Evolutionary conservation across 1,140 invertebrate genomes (phyloP).

Genomic region (Drepana arcuata): DNA sequence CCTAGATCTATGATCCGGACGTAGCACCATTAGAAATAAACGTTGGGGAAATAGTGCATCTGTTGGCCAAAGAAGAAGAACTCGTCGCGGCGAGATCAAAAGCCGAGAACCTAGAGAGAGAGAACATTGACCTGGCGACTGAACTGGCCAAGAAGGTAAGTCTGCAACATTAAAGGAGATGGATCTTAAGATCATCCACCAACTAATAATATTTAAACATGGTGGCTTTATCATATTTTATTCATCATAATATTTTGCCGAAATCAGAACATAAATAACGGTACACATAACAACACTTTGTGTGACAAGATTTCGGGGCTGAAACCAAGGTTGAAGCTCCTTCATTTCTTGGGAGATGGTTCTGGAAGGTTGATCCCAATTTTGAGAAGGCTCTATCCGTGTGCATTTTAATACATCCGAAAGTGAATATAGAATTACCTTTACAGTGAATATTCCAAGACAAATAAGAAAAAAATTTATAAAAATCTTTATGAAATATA

Average conservation of each 20-base stretch:
- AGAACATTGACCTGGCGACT: conserved; percentile 89
- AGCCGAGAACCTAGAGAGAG: conserved; percentile 89
- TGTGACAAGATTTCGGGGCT: too few relatives aligned
- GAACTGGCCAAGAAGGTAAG: conserved; percentile 86
- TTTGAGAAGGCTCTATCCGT: not conserved
- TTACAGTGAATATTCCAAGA: too few relatives aligned
- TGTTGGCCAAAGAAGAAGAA: conserved; percentile 95
- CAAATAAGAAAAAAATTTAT: too few relatives aligned
- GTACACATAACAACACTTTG: conserved; percentile 22
- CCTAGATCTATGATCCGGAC: conserved; percentile 84
- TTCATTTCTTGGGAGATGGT: not conserved
- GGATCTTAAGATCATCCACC: not conserved
- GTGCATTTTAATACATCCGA: too few relatives aligned
- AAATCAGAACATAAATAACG: conserved; percentile 63
- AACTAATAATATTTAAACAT: not conserved
- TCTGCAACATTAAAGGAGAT: conserved; percentile 1
- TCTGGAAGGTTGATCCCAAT: not conserved
- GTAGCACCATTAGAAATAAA: conserved; percentile 90
- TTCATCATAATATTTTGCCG: not conserved
- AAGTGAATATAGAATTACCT: too few relatives aligned
- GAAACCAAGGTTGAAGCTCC: not conserved
- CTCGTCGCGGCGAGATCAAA: conserved; percentile 88
- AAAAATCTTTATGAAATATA: too few relatives aligned
- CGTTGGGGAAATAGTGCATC: conserved; percentile 91
- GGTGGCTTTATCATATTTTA: not conserved